These are phyloP conservation scores for Rapana venosa DNA, from an alignment of 2,888 invertebrate genomes.

Conservation along the genomic window DNA sequence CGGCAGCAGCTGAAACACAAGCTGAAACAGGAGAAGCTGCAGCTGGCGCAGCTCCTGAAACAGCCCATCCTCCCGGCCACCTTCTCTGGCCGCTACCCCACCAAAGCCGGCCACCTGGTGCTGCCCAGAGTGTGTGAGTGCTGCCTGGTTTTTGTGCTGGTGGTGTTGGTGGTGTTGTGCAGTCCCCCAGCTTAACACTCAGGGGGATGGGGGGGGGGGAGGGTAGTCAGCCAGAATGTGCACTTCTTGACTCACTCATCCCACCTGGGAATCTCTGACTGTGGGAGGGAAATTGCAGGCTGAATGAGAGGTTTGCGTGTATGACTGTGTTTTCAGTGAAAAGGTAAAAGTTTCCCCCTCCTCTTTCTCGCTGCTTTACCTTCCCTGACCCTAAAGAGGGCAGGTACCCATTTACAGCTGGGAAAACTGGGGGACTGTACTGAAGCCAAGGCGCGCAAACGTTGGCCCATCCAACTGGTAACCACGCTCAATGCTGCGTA, in stretches of 20 bases:
- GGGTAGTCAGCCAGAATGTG: too few relatives aligned
- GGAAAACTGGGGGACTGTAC: too few relatives aligned
- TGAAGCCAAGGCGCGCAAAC: too few relatives aligned
- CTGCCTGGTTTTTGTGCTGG: neutral
- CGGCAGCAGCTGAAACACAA: conserved; percentile 59
- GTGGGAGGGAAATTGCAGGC: neutral
- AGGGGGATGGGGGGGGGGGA: too few relatives aligned
- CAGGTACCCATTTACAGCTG: too few relatives aligned
- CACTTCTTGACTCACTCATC: neutral
- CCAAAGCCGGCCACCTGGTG: conserved; percentile 69
- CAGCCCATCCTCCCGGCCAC: conserved; percentile 54
- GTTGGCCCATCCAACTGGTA: too few relatives aligned
- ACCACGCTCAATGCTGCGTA: too few relatives aligned
- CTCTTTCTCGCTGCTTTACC: too few relatives aligned
- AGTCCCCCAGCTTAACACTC: neutral
- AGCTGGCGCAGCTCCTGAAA: conserved; percentile 61
- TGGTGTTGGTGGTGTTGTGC: neutral
- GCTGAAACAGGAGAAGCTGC: conserved; percentile 61
- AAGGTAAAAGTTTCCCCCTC: too few relatives aligned
- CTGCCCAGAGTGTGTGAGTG: conserved; percentile 28
- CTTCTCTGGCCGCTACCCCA: conserved; percentile 71
- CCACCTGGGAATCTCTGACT: neutral
- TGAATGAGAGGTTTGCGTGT: neutral
- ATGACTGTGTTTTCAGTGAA: too few relatives aligned
- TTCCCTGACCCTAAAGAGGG: too few relatives aligned